These are phyloP conservation scores for Apamea epomidion DNA, from an alignment of 2,888 invertebrate species.

Conservation along the genomic window DNA sequence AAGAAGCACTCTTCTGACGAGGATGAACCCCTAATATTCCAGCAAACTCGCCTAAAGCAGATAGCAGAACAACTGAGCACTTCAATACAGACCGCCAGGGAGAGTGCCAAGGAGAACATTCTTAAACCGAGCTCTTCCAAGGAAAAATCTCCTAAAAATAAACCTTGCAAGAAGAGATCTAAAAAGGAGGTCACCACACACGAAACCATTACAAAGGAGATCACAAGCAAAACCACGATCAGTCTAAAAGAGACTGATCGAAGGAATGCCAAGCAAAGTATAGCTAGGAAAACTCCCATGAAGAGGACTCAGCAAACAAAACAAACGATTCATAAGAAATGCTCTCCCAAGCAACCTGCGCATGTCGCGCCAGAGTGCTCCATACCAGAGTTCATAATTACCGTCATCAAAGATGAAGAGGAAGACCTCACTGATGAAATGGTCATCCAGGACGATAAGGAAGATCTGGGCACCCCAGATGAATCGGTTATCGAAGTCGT, in stretches of 20 bases:
- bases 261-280: too few species aligned
- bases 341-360: background rate
- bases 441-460: background rate
- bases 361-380: too few species aligned
- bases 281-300: background rate
- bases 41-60: background rate
- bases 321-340: background rate
- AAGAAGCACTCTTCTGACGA: constrained; percentile 31
- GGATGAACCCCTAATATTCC: constrained; percentile 42
- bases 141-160: background rate
- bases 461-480: background rate
- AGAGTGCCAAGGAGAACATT: background rate
- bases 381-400: too few species aligned
- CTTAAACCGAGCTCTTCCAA: background rate
- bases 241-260: background rate
- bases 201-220: background rate
- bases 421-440: background rate
- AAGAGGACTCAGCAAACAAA: background rate
- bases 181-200: background rate
- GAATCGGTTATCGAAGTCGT: background rate
- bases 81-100: background rate
- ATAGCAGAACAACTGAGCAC: background rate
- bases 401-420: too few species aligned
- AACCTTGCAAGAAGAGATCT: background rate
- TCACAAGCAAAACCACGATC: background rate